A percentile compares a stretch with the other conserved stretches of the same genome.
phyloP scores from a whole-genome alignment of 1,140 invertebrate genomes.

The fruit fly (Drosophila melanogaster) region Release_6_plus_ISO1_MT NT_033779.5:3528001-3528500 shows the following conservation, averaged over 20 bases:
- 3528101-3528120: conserved; percentile 36
- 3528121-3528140: background rate
- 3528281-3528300: background rate
- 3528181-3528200: background rate
- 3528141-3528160: conserved; percentile 8
- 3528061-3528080: conserved; percentile 48
- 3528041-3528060: conserved; percentile 31
- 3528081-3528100: conserved; percentile 34
- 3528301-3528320: conserved; percentile 23
- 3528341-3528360: background rate
- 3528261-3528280: background rate
- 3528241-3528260: conserved; percentile 1
- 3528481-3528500: conserved; percentile 38
- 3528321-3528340: conserved; percentile 4
- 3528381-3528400: conserved; percentile 4
- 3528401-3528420: background rate
- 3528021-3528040: background rate
- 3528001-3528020: conserved; percentile 20
- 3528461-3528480: conserved; percentile 12
- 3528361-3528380: background rate
- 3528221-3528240: background rate
- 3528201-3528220: background rate
- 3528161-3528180: conserved; percentile 1
- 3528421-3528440: background rate
- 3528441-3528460: background rate